Evolutionary conservation across 2,797 vertebrate species (phyloP).

Genomic region (Fundulus diaphanus): DNA sequence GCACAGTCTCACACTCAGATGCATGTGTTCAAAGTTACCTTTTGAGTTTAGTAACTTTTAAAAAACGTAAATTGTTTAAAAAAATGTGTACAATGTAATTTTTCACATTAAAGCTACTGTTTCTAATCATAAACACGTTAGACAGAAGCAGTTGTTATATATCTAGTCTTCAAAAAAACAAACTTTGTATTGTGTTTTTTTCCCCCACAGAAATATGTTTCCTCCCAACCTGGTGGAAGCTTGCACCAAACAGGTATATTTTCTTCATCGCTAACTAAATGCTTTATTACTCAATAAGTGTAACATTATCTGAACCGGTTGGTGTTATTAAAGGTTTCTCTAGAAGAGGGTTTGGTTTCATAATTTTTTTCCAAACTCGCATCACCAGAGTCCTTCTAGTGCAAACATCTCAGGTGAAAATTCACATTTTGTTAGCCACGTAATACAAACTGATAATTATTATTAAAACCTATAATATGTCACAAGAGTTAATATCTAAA

Average conservation of each 20-base stretch:
- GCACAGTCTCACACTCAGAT: conserved; percentile 4
- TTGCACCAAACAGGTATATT: conserved; percentile 95
- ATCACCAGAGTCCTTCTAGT: background rate
- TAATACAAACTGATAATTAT: background rate
- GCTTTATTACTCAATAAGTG: background rate
- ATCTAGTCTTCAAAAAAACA: background rate
- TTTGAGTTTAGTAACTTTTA: background rate
- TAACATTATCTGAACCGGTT: background rate
- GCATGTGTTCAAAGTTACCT: background rate
- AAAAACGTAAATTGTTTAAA: background rate
- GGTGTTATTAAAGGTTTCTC: background rate
- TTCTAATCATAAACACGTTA: background rate
- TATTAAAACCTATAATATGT: background rate
- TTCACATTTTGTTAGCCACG: background rate
- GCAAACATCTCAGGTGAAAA: background rate
- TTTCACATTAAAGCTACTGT: background rate
- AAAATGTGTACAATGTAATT: background rate
- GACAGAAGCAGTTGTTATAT: background rate
- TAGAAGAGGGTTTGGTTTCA: background rate
- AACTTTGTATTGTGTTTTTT: conserved; percentile 40
- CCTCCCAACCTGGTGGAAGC: conserved; percentile 97
- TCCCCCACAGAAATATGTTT: conserved; percentile 92
- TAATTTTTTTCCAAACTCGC: too few relatives aligned
- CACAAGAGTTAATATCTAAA: background rate
- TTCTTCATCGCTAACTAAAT: background rate